Base-by-base conservation (phyloP, 2,113 vertebrate species). In the Manacus vitellinus region DNA sequence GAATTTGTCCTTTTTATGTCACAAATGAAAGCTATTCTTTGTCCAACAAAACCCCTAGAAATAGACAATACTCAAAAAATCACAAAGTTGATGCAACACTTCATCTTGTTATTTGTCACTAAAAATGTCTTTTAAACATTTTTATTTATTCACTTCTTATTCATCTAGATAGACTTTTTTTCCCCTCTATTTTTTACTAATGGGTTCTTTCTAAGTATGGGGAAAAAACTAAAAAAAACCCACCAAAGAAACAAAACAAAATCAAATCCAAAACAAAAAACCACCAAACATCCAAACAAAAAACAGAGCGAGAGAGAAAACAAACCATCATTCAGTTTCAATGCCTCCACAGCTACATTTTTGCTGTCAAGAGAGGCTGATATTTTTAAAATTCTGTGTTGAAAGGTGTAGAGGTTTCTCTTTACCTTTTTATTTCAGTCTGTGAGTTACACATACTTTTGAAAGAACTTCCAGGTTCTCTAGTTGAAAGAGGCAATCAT, bases 1-100 rank as follows among this genome's bases (percentile, higher is more conserved):
- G 25, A 91, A 76, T 95, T 92, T 85, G 27, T 93, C 31, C 31
- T 79, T 93, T 95, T 93, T 68, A 66, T 89, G 44, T 89, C 58
- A 66, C 41, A 92, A 78, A 65, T 1, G 2, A 78, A 87, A 89
- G 37, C 41, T 89, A 58, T 94, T 89, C 49, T 94, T 95, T 81
- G 88, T 54, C 70, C 31, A 89, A 68, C 46, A 75, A 41, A 91
- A 90, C 39, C 1, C 10, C 20, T 87, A 91, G 63, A 90, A 85
- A 79, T 35, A 90, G 49, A 76, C 9, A 44, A 28, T 33, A 75
- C 81, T 91, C 7, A 81, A 82, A 91, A 95, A 86, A 65, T 47
- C 47, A 78, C 18, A 17, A 75, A 85, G 52, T 79, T 91, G 56
- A 73, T 85, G 33, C 27, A 89, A 92, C 47, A 76, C 1, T 93